phyloP scores from a whole-genome alignment of 2,888 invertebrate genomes.

The Perdita meconis region DNA sequence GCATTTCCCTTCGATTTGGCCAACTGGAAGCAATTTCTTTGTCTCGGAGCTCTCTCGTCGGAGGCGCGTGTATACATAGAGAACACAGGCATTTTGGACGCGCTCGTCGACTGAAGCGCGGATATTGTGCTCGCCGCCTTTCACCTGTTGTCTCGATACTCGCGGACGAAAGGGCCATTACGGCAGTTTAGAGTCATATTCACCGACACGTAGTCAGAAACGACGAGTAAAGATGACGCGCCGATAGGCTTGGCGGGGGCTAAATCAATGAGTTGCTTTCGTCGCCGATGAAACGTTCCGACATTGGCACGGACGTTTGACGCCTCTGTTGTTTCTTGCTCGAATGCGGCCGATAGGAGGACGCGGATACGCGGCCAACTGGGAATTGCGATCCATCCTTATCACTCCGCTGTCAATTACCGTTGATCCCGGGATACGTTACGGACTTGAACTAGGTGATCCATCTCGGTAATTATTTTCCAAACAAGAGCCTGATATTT shows the following conservation, averaged over 20 bases:
- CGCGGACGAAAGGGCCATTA: slow-evolving; percentile 6
- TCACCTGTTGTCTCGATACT: slow-evolving; percentile 27
- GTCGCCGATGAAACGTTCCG: neutral
- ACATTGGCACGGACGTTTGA: neutral
- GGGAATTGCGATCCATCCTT: neutral
- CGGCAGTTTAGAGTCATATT: slow-evolving; percentile 5
- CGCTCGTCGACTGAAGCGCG: slow-evolving; percentile 29
- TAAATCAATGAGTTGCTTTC: slow-evolving; percentile 7
- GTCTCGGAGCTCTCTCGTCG: slow-evolving; percentile 28
- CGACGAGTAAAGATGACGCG: neutral
- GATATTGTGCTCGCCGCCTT: slow-evolving; percentile 36
- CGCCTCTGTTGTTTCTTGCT: slow-evolving; percentile 2
- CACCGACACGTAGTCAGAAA: neutral
- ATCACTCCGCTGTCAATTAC: neutral
- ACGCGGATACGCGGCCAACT: neutral
- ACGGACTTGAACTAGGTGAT: neutral
- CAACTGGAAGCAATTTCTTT: slow-evolving; percentile 49
- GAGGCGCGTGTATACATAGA: neutral
- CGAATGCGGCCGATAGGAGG: neutral
- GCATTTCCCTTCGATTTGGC: slow-evolving; percentile 21
- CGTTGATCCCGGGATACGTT: neutral
- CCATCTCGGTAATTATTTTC: neutral
- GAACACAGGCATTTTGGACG: slow-evolving; percentile 7
- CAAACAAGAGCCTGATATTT: no score
- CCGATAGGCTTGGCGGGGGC: neutral